Evolutionary conservation across 2,888 invertebrate species (phyloP).

Genomic region (Acrobasis repandana): DNA sequence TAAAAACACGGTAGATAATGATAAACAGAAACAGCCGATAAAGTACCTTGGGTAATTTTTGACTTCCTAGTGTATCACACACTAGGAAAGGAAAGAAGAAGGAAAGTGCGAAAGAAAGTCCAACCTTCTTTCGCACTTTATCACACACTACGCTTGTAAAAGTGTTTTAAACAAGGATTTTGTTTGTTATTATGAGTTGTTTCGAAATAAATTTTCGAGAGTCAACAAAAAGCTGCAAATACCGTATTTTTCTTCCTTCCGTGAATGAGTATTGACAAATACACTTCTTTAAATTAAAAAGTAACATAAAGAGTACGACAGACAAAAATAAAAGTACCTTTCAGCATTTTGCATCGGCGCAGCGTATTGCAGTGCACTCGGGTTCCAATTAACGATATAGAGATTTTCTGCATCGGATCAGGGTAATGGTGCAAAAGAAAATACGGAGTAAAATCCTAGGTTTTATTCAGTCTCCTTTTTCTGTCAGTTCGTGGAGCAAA

Average conservation of each 20-base stretch:
- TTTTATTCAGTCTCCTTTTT: constrained; percentile 36
- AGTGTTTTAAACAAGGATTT: too few species aligned
- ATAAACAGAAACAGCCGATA: too few species aligned
- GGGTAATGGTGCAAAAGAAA: constrained; percentile 51
- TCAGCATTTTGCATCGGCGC: constrained; percentile 16
- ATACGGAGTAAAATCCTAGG: neutral
- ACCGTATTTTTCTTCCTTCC: neutral
- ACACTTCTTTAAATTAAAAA: constrained; percentile 16
- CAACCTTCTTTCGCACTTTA: too few species aligned
- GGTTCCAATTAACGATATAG: constrained; percentile 69
- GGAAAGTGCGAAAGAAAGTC: too few species aligned
- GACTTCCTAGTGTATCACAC: too few species aligned
- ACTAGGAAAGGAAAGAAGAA: too few species aligned
- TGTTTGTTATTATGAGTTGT: too few species aligned
- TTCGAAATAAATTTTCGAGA: too few species aligned
- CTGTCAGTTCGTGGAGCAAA: neutral
- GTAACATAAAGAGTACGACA: constrained; percentile 4
- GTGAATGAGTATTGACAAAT: neutral
- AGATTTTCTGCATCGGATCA: constrained; percentile 57
- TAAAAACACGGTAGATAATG: too few species aligned
- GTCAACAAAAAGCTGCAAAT: too few species aligned
- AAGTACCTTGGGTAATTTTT: too few species aligned
- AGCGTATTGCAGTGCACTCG: constrained; percentile 36
- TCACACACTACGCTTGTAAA: too few species aligned
- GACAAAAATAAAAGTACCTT: constrained; percentile 11